Conservation (phyloP, 2,797 vertebrate species). For the Propithecus deckenii region DNA sequence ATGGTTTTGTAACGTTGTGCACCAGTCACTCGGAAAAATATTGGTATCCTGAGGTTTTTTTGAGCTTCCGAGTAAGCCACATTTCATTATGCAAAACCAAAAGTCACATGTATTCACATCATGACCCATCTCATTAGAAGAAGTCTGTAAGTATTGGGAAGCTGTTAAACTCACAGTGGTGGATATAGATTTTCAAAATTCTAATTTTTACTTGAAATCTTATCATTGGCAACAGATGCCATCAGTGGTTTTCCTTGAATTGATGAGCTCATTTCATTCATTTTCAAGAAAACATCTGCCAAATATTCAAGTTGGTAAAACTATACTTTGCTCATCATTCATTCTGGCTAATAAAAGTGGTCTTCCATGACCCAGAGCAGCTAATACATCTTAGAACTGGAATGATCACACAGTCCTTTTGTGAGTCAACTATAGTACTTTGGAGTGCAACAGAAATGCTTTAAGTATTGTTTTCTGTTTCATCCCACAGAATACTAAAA, state of each 20-base stretch:
- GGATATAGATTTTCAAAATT: neutral
- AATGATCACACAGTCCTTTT: neutral
- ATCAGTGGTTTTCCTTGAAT: neutral
- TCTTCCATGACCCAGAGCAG: neutral
- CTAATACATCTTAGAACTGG: neutral
- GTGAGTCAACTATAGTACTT: neutral
- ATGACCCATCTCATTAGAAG: neutral
- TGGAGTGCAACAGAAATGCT: neutral
- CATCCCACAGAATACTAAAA: neutral
- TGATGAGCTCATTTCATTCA: neutral
- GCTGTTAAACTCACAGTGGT: neutral
- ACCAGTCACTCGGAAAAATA: neutral
- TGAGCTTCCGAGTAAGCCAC: neutral
- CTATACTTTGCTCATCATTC: neutral
- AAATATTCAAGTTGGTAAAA: neutral
- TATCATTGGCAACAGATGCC: neutral
- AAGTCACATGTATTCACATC: neutral
- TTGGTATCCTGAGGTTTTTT: neutral
- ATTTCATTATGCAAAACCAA: neutral
- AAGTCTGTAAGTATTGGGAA: neutral
- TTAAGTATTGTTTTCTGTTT: neutral
- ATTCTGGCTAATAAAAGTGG: neutral
- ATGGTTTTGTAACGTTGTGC: neutral
- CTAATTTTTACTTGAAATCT: neutral
- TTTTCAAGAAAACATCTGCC: neutral